Percentiles rank a stretch among this genome's conserved stretches.
These are phyloP conservation scores for Lepetodrilus schrolli DNA, from an alignment of 2,888 invertebrate species.

Conservation along the genomic window DNA sequence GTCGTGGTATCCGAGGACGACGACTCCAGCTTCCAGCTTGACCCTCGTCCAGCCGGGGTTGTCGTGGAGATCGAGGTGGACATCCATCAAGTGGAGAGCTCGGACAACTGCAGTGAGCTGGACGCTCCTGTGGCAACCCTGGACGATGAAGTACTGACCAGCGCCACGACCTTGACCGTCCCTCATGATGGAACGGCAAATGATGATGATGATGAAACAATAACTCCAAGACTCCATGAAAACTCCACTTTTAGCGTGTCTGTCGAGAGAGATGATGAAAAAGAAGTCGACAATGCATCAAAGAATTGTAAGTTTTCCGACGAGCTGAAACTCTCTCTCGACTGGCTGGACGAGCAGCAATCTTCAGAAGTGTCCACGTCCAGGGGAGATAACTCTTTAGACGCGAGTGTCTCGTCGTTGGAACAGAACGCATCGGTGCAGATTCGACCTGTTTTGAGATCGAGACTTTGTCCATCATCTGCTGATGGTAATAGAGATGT, in stretches of 20 bases:
- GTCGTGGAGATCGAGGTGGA: neutral
- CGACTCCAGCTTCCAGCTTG: constrained; percentile 12
- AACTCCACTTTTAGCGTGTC: no score
- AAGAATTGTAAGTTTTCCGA: no score
- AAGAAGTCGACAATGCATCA: no score
- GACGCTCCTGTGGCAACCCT: neutral
- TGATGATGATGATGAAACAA: neutral
- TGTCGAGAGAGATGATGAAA: no score
- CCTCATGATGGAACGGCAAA: neutral
- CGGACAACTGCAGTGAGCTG: neutral
- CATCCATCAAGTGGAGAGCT: neutral
- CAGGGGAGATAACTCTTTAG: neutral
- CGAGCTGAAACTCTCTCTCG: no score
- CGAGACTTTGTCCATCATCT: no score
- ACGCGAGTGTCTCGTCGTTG: neutral
- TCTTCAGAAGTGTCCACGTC: neutral
- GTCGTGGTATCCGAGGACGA: neutral
- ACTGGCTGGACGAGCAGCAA: no score
- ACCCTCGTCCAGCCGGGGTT: neutral
- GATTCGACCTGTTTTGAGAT: no score
- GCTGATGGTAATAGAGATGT: neutral
- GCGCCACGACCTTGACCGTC: neutral
- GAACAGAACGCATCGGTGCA: neutral
- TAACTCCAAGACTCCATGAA: neutral
- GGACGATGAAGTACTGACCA: neutral